phyloP scores from a whole-genome alignment of 2,888 invertebrate species.

The Ochropleura plecta region DNA sequence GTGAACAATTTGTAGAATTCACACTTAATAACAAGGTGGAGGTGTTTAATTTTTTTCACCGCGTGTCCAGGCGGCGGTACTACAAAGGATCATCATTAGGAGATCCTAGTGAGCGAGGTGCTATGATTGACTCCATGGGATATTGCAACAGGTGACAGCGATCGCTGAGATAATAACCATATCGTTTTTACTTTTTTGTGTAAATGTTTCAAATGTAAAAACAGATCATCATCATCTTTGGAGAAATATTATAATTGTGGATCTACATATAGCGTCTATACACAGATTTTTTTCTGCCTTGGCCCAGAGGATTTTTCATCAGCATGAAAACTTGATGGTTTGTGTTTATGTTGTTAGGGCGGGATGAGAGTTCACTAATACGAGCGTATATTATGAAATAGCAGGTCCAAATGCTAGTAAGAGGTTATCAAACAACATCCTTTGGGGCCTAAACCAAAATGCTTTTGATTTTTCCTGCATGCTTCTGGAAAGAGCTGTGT shows the following conservation, averaged over 20 bases:
- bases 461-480: background rate
- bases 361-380: background rate
- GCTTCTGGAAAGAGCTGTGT: too few relatives aligned
- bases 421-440: background rate
- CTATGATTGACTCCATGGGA: conserved; percentile 84
- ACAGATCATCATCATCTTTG: conserved; percentile 12
- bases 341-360: background rate
- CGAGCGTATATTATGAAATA: background rate
- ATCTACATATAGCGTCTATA: background rate
- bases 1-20: conserved; percentile 90
- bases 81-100: conserved; percentile 85
- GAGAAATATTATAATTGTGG: background rate
- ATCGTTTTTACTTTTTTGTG: conserved; percentile 40
- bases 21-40: conserved; percentile 88
- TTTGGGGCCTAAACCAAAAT: background rate
- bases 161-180: conserved; percentile 56
- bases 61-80: conserved; percentile 77
- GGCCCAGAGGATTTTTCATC: background rate
- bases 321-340: background rate
- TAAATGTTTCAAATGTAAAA: conserved; percentile 28
- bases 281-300: background rate
- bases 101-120: conserved; percentile 71
- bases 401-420: background rate
- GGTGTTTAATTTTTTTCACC: conserved; percentile 78
- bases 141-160: conserved; percentile 82